phyloP scores from a whole-genome alignment of 2,113 vertebrate genomes.

The Thryonomys swinderianus region DNA sequence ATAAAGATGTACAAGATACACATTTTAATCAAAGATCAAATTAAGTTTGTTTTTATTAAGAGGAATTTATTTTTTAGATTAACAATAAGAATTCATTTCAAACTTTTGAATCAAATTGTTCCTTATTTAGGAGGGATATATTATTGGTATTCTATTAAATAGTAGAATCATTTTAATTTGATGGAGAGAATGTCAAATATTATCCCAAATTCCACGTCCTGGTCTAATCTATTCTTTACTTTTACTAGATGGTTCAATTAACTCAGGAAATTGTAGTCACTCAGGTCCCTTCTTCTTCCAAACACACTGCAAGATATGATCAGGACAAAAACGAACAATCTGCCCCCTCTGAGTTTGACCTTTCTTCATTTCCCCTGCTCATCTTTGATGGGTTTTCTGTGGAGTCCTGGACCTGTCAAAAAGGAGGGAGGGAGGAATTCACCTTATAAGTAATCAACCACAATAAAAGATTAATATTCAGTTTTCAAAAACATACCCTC shows the following conservation, averaged over 20 bases:
- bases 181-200: constrained; percentile 31
- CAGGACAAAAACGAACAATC: neutral
- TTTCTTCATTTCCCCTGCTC: neutral
- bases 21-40: constrained; percentile 76
- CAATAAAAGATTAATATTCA: neutral
- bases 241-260: neutral
- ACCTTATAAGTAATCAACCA: neutral
- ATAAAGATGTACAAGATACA: constrained; percentile 74
- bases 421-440: neutral
- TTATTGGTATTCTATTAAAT: constrained; percentile 74
- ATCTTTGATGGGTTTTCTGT: neutral
- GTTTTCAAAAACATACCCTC: neutral
- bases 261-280: neutral
- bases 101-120: constrained; percentile 68
- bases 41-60: constrained; percentile 76
- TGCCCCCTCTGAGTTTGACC: neutral
- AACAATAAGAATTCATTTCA: constrained; percentile 77
- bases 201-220: neutral
- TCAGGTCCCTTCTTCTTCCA: neutral
- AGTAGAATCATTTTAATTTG: constrained; percentile 84
- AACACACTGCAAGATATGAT: neutral
- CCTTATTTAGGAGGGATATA: constrained; percentile 76
- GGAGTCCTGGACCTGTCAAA: neutral
- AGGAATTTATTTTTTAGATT: constrained; percentile 70
- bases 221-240: neutral